A percentile compares a stretch with the other conserved stretches of the same genome.
Conservation (phyloP, 2,888 invertebrate species). For the Chrysolina oricalcia region DNA sequence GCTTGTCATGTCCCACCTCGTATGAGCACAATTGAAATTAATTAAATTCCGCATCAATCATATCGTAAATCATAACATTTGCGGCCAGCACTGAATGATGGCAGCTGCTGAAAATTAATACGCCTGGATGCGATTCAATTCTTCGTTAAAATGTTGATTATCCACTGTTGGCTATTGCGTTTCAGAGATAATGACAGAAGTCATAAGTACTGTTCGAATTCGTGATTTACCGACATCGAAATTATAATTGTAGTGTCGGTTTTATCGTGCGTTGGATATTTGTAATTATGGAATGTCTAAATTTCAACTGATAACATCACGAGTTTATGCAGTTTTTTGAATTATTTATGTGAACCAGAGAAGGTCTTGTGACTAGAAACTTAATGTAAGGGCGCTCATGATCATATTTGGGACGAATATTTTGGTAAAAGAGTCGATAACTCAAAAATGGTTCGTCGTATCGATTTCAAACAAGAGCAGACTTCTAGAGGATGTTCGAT, state of each 20-base stretch:
- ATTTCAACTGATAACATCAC: neutral
- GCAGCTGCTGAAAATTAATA: conserved; percentile 20
- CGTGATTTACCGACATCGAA: neutral
- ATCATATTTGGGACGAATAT: too few species aligned
- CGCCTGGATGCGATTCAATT: neutral
- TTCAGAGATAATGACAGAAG: neutral
- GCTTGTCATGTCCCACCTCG: neutral
- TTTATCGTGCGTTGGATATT: neutral
- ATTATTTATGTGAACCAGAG: too few species aligned
- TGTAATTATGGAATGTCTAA: neutral
- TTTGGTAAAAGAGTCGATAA: too few species aligned
- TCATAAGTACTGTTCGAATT: conserved; percentile 10
- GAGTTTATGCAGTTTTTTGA: too few species aligned
- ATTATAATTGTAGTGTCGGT: conserved; percentile 8
- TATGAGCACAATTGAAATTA: neutral
- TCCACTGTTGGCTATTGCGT: neutral
- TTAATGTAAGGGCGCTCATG: too few species aligned
- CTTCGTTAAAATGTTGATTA: conserved; percentile 24
- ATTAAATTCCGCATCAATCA: conserved; percentile 13
- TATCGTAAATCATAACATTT: conserved; percentile 16
- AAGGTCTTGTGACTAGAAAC: too few species aligned
- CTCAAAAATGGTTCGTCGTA: too few species aligned
- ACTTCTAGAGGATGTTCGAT: too few species aligned
- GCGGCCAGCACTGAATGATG: conserved; percentile 16
- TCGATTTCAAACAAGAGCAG: too few species aligned